Base-by-base conservation (phyloP, 1,140 invertebrate genomes). In the Pemphigus obesinymphae region DNA sequence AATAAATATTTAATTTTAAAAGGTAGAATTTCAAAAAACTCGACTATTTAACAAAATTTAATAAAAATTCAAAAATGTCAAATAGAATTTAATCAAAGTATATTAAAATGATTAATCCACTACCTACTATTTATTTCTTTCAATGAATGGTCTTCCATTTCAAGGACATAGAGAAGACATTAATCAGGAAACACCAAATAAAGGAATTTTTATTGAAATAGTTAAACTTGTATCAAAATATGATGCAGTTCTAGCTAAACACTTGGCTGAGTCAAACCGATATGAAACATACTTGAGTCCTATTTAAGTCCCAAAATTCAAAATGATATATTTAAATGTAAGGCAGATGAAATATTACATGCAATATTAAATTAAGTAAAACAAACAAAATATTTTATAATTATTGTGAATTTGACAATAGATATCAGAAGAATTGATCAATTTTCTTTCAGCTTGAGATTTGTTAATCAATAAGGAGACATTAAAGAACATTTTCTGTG, bases 1-100 rank as follows among this genome's bases (percentile, higher is more conserved):
- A 68, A 10, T 20, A 34, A 68, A 68, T 68, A 68, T 68, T 68
- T 68, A 68, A 68, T 68, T 20, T 34, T 68, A 20, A 68, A 20
- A 68, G 40, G 5, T 20, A 6, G 34, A 68, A 40, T 68, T 40
- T 20, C 10, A 68, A 68, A 68, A 20, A 34, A 68, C 7, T 20
- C 7, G 23, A 68, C 63, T 34, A 8, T 68, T 40, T 1, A 20
- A 8, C 63, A 68, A 20, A 37, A 68, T 68, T 20, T 40, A 68
- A 68, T 68, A 11, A 61, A 61, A 31, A 29, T 31, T 26, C 29
- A 61, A 11, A n/a, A n/a, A n/a, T n/a, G n/a, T n/a, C n/a, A n/a
- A n/a, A n/a, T n/a, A n/a, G n/a, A n/a, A n/a, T n/a, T 15, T 61
- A 61, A 31, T 61, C 55, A 26, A 10, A 58, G 15, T 5, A 13